A percentile compares a stretch with the other conserved stretches of the same genome.
phyloP scores from a whole-genome alignment of 2,797 vertebrate species.

The Acropternis orthonyx region DNA sequence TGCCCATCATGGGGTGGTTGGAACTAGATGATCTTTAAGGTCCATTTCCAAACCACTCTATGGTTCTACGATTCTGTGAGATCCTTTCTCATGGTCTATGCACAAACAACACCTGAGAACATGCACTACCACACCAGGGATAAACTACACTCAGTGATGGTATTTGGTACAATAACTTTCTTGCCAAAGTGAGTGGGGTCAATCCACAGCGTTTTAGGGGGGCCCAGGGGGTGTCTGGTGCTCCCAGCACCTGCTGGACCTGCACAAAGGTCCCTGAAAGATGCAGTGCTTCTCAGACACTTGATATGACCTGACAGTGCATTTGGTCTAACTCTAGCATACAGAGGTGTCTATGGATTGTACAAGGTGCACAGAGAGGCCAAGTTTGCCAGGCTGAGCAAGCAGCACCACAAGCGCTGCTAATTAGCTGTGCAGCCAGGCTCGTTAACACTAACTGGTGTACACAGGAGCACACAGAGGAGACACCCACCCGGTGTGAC shows the following conservation, averaged over 20 bases:
- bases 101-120: not conserved
- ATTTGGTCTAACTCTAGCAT: not conserved
- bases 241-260: not conserved
- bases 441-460: not conserved
- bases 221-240: accelerated
- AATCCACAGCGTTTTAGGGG: not conserved
- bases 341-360: not conserved
- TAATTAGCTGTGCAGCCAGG: not conserved
- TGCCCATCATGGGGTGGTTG: not conserved
- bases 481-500: not conserved
- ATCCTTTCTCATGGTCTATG: not conserved
- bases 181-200: not conserved
- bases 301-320: accelerated
- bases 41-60: not conserved
- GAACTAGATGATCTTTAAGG: not conserved
- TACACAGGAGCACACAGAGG: not conserved
- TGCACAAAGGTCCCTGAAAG: not conserved
- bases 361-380: not conserved
- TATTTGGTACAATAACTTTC: not conserved
- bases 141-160: not conserved
- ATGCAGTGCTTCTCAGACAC: not conserved
- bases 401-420: not conserved
- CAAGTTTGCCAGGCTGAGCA: not conserved
- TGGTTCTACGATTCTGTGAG: not conserved
- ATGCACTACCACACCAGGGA: not conserved